Percentiles rank a stretch among this genome's conserved stretches.
phyloP scores from a whole-genome alignment of 1,140 invertebrate species.

The Ceratina japonica region DNA sequence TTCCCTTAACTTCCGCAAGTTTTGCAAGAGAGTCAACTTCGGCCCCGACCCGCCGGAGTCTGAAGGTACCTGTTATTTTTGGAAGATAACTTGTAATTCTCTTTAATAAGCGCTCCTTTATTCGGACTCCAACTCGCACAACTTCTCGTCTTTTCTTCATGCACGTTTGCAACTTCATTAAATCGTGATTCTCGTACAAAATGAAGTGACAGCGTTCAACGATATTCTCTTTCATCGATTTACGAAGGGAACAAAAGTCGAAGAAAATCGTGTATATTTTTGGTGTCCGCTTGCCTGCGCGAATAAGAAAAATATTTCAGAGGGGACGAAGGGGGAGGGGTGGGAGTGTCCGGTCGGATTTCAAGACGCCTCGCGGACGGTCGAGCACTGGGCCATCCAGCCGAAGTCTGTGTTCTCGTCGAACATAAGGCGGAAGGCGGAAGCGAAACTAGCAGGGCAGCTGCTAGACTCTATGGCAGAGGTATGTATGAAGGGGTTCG shows the following conservation, averaged over 20 bases:
- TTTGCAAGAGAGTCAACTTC: slow-evolving; percentile 8
- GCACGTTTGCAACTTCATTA: not conserved
- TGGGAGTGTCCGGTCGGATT: not conserved
- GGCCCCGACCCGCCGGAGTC: no score
- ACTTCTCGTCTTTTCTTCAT: not conserved
- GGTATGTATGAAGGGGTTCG: slow-evolving; percentile 4
- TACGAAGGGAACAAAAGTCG: no score
- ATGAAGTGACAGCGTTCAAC: not conserved
- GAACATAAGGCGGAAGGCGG: not conserved
- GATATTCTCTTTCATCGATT: not conserved
- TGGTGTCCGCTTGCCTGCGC: not conserved
- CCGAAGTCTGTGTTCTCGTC: not conserved
- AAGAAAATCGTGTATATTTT: not conserved
- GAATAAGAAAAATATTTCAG: not conserved
- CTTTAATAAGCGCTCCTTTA: not conserved
- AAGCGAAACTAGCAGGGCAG: slow-evolving; percentile 13
- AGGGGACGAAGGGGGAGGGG: no score
- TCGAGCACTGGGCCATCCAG: not conserved
- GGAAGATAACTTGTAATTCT: not conserved
- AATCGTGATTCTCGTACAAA: not conserved
- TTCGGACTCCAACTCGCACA: no score
- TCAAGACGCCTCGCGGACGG: not conserved
- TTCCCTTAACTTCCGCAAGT: not conserved
- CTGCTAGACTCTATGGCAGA: not conserved
- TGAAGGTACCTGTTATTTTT: slow-evolving; percentile 2